Percentiles rank a stretch among this genome's conserved stretches.
Conservation (phyloP, 2,797 vertebrate genomes). For the Catharus ustulatus region DNA sequence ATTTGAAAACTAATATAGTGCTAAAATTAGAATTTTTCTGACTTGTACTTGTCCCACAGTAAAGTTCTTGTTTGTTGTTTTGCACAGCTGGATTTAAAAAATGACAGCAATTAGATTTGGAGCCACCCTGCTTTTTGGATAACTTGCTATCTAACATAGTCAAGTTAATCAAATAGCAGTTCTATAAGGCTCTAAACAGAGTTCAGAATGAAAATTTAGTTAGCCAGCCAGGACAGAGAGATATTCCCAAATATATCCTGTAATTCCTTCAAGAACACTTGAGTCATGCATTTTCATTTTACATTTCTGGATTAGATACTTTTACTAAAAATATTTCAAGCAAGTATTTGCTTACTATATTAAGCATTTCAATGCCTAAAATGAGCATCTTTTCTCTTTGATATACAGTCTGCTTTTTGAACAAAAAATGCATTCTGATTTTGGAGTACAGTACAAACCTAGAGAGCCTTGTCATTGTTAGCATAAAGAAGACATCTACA, state of each 20-base stretch:
- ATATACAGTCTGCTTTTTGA: neutral
- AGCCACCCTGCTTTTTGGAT: neutral
- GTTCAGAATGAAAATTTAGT: constrained; percentile 48
- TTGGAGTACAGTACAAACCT: constrained; percentile 42
- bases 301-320: constrained; percentile 35
- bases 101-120: constrained; percentile 1
- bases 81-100: constrained; percentile 25
- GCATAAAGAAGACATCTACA: constrained; percentile 69
- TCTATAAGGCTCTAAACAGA: constrained; percentile 31
- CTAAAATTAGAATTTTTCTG: neutral
- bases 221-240: constrained; percentile 53
- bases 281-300: constrained; percentile 29
- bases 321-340: constrained; percentile 31
- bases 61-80: constrained; percentile 24
- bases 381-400: constrained; percentile 36
- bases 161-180: constrained; percentile 1
- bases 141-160: neutral
- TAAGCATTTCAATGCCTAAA: constrained; percentile 58
- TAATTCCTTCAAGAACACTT: constrained; percentile 25
- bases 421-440: constrained; percentile 48
- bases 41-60: neutral
- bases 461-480: constrained; percentile 67
- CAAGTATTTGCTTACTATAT: constrained; percentile 1
- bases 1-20: neutral
- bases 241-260: neutral